phyloP scores from a whole-genome alignment of 2,113 vertebrate genomes.

The Anolis carolinensis region DNA sequence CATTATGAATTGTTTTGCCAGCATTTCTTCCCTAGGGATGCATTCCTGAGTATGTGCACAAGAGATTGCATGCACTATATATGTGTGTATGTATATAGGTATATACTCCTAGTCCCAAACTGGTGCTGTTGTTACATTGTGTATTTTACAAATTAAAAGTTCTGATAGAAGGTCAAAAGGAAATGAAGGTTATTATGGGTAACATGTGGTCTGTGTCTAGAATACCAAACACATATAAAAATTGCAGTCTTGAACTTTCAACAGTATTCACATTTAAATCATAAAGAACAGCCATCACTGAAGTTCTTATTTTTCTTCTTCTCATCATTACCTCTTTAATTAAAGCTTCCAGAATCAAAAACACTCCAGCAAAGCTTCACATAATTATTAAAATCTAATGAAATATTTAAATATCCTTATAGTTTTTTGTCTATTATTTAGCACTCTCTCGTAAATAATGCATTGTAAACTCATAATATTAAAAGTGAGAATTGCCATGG shows the following conservation, averaged over 20 bases:
- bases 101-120: background rate
- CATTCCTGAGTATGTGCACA: background rate
- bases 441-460: background rate
- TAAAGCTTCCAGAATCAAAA: background rate
- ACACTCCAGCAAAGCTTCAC: background rate
- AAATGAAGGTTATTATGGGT: background rate
- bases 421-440: background rate
- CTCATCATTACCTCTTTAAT: background rate
- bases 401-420: background rate
- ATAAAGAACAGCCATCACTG: background rate
- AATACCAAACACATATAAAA: background rate
- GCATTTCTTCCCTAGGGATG: background rate
- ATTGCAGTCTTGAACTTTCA: background rate
- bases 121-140: background rate
- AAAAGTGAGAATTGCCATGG: background rate
- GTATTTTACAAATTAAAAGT: background rate
- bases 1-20: background rate
- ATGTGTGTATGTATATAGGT: background rate
- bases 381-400: background rate
- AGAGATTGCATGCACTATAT: too few relatives aligned
- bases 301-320: background rate
- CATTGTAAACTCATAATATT: background rate
- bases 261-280: background rate
- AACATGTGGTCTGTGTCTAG: background rate
- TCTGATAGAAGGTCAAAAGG: background rate